Conservation (phyloP, 2,888 invertebrate species). For the Papilio gigon region DNA sequence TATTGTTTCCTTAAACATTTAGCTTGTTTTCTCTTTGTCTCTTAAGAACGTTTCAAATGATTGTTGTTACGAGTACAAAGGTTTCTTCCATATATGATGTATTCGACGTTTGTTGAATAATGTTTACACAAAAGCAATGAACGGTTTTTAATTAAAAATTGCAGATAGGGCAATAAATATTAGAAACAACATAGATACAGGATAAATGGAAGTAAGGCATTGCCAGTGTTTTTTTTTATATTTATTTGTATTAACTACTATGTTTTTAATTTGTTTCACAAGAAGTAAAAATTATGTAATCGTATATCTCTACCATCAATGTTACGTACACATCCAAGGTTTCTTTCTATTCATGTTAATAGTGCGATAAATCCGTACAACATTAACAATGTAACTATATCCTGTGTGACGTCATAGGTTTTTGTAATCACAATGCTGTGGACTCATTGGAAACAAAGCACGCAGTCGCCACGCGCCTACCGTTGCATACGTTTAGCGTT, state of each 20-base stretch:
- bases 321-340: conserved; percentile 14
- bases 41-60: no score
- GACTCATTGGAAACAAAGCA: conserved; percentile 36
- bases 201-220: background rate
- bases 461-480: conserved; percentile 34
- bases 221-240: no score
- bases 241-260: background rate
- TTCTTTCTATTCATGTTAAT: background rate
- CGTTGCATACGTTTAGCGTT: conserved; percentile 28
- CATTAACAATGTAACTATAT: conserved; percentile 5
- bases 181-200: background rate
- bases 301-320: conserved; percentile 41
- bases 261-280: conserved; percentile 43
- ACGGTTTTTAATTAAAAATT: background rate
- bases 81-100: no score
- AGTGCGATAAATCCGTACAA: background rate
- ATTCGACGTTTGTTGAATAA: background rate
- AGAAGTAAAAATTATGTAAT: background rate
- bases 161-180: no score
- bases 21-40: background rate
- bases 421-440: conserved; percentile 21
- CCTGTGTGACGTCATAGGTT: conserved; percentile 25
- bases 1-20: conserved; percentile 35
- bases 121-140: background rate
- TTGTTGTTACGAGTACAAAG: no score